Percentiles rank a stretch among this genome's conserved stretches.
Conservation (phyloP, 2,797 vertebrate species). For the Sebastes hopkinsi region DNA sequence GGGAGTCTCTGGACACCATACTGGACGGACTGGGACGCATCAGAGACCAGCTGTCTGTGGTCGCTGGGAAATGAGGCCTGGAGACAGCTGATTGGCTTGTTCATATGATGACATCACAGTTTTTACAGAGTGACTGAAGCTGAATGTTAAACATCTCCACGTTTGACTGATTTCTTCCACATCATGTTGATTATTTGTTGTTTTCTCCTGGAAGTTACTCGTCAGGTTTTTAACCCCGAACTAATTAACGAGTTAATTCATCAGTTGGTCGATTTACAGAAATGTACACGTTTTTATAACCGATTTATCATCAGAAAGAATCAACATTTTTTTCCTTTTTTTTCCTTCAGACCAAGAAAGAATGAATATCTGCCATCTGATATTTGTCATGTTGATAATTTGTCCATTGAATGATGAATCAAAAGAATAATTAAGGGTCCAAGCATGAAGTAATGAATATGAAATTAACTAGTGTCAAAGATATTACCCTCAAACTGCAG, state of each 20-base stretch:
- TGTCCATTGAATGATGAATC: neutral
- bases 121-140: neutral
- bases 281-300: neutral
- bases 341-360: neutral
- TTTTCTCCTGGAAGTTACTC: no score
- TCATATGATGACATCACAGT: neutral
- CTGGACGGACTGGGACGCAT: constrained; percentile 94
- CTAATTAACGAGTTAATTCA: no score
- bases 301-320: neutral
- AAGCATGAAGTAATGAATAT: neutral
- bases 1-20: constrained; percentile 95
- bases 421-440: neutral
- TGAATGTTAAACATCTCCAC: no score
- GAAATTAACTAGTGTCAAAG: neutral
- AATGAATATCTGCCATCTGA: neutral
- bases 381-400: neutral
- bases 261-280: neutral
- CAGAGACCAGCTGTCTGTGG: constrained; percentile 91
- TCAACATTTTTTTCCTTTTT: neutral
- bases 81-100: neutral
- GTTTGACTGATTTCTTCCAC: no score
- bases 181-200: no score
- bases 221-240: no score
- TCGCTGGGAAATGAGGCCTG: constrained; percentile 86
- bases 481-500: neutral